Evolutionary conservation across 2,888 invertebrate genomes (phyloP).

Genomic region (Blastobasis adustella): DNA sequence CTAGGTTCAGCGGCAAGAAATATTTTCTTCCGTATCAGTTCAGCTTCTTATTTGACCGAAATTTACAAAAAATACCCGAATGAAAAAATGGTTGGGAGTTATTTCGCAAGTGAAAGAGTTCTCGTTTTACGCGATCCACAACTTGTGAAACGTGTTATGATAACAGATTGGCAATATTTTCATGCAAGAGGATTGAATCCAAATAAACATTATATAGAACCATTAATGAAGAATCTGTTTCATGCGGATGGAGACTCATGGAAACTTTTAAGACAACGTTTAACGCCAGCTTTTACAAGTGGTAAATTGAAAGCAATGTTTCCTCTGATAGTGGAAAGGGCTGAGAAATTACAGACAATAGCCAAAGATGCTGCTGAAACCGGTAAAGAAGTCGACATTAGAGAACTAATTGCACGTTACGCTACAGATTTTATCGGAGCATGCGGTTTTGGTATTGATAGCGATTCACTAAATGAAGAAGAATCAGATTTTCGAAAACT

Average conservation of each 20-base stretch:
- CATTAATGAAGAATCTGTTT: slow-evolving; percentile 52
- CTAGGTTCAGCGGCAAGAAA: slow-evolving; percentile 46
- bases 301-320: slow-evolving; percentile 63
- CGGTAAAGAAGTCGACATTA: slow-evolving; percentile 34
- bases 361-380: slow-evolving; percentile 21
- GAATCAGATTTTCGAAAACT: slow-evolving; percentile 53
- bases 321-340: slow-evolving; percentile 51
- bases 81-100: slow-evolving; percentile 57
- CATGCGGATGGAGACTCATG: slow-evolving; percentile 59
- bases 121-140: slow-evolving; percentile 55
- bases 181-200: slow-evolving; percentile 47
- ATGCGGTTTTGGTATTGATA: slow-evolving; percentile 59
- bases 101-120: slow-evolving; percentile 41
- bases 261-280: slow-evolving; percentile 51
- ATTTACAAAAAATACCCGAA: slow-evolving; percentile 47
- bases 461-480: slow-evolving; percentile 48
- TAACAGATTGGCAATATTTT: slow-evolving; percentile 50
- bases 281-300: slow-evolving; percentile 56
- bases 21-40: slow-evolving; percentile 42
- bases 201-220: slow-evolving; percentile 48
- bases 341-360: slow-evolving; percentile 48
- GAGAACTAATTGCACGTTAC: slow-evolving; percentile 60
- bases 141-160: slow-evolving; percentile 47
- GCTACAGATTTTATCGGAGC: slow-evolving; percentile 62
- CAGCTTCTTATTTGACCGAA: slow-evolving; percentile 49